phyloP scores from a whole-genome alignment of 2,113 vertebrate species.

The Astatoreochromis straeleni region DNA sequence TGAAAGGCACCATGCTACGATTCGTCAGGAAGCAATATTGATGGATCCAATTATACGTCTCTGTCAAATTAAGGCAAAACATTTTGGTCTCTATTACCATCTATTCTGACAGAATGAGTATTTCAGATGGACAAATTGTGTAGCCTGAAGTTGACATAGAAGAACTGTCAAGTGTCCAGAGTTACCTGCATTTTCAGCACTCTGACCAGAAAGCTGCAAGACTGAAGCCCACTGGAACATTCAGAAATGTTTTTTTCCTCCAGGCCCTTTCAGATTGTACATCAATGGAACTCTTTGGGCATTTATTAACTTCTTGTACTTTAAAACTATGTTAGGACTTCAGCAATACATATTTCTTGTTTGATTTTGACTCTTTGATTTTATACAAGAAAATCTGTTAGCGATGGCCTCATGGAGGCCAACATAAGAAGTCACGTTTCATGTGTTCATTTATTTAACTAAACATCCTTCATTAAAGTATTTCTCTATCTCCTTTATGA shows the following conservation, averaged over 20 bases:
- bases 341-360: background rate
- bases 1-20: background rate
- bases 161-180: background rate
- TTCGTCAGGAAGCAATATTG: background rate
- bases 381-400: background rate
- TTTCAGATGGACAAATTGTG: background rate
- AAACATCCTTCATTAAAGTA: background rate
- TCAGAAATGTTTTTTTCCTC: background rate
- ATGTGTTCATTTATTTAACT: background rate
- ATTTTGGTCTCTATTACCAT: background rate
- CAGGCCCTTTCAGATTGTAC: background rate
- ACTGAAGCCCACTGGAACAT: background rate
- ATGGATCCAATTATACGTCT: background rate
- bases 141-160: background rate
- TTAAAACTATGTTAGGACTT: background rate
- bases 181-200: background rate
- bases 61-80: background rate
- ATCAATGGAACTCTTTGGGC: background rate
- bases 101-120: background rate
- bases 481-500: background rate
- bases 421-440: background rate
- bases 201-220: background rate
- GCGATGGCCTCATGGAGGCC: background rate
- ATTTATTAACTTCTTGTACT: background rate
- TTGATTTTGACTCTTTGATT: background rate